Percentiles rank a stretch among this genome's conserved stretches.
Evolutionary conservation across 2,888 invertebrate genomes (phyloP).

Genomic region (Salticus scenicus): DNA sequence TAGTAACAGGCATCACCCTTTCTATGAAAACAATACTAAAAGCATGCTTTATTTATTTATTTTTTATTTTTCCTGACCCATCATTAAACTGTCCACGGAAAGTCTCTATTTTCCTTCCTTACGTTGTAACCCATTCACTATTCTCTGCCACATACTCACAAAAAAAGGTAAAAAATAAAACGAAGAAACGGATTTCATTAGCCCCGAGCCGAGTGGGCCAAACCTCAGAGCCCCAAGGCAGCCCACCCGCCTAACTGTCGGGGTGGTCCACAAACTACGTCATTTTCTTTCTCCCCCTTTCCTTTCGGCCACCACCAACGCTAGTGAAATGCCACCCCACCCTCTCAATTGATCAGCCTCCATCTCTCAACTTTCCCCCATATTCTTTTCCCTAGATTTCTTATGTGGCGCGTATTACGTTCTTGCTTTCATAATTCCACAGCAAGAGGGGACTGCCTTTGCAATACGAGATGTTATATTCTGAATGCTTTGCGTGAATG

Average conservation of each 20-base stretch:
- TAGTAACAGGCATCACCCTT: no score
- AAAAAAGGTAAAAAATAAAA: background rate
- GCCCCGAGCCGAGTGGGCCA: constrained; percentile 21
- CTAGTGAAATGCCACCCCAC: constrained; percentile 29
- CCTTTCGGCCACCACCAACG: constrained; percentile 41
- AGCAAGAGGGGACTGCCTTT: background rate
- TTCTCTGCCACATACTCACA: background rate
- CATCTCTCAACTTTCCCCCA: background rate
- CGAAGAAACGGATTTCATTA: constrained; percentile 26
- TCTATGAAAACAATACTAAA: no score
- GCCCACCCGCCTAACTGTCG: constrained; percentile 59
- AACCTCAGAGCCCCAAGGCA: constrained; percentile 45
- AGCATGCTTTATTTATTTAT: background rate
- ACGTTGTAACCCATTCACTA: constrained; percentile 7
- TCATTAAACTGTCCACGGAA: background rate
- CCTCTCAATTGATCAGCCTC: constrained; percentile 5
- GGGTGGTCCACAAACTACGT: constrained; percentile 67
- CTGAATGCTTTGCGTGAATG: no score
- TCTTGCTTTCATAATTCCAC: background rate
- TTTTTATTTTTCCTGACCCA: background rate
- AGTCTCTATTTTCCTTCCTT: constrained; percentile 10
- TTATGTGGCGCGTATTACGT: constrained; percentile 43
- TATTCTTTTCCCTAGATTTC: background rate
- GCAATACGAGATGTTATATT: no score
- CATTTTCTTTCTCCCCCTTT: constrained; percentile 32